These are phyloP conservation scores for Trissoscelio sp. DNA, from an alignment of 2,888 invertebrate species.

Conservation along the genomic window DNA sequence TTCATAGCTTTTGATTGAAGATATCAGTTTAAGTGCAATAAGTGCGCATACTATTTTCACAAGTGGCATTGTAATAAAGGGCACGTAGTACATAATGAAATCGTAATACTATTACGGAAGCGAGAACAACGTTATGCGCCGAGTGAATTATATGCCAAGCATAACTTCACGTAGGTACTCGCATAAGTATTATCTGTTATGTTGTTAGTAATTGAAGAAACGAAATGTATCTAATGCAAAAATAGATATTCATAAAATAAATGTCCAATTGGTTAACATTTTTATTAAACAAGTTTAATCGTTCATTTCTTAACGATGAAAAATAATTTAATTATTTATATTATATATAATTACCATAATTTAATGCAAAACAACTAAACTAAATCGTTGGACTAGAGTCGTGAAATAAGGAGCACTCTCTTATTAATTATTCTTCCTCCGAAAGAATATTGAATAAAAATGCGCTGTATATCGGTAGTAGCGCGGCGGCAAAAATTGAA, in stretches of 20 bases:
- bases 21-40: constrained; percentile 4
- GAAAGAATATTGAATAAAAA: constrained; percentile 25
- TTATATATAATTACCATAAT: too few relatives aligned
- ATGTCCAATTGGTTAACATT: too few relatives aligned
- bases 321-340: too few relatives aligned
- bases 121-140: constrained; percentile 1
- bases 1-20: neutral
- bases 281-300: too few relatives aligned
- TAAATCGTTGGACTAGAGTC: too few relatives aligned
- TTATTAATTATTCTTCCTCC: constrained; percentile 20
- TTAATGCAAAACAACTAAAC: too few relatives aligned
- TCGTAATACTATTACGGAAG: constrained; percentile 21
- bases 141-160: constrained; percentile 10
- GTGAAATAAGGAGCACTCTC: constrained; percentile 9
- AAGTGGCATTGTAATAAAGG: constrained; percentile 38
- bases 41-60: constrained; percentile 18
- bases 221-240: too few relatives aligned
- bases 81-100: constrained; percentile 25
- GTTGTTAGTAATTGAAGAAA: constrained; percentile 6
- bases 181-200: neutral
- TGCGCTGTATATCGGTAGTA: neutral
- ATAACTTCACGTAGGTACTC: neutral
- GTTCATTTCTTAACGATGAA: too few relatives aligned
- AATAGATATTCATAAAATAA: too few relatives aligned
- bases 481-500: constrained; percentile 16